A percentile compares a stretch with the other conserved stretches of the same genome.
Evolutionary conservation across 2,113 vertebrate genomes (phyloP).

Genomic region (Dasyurus viverrinus): DNA sequence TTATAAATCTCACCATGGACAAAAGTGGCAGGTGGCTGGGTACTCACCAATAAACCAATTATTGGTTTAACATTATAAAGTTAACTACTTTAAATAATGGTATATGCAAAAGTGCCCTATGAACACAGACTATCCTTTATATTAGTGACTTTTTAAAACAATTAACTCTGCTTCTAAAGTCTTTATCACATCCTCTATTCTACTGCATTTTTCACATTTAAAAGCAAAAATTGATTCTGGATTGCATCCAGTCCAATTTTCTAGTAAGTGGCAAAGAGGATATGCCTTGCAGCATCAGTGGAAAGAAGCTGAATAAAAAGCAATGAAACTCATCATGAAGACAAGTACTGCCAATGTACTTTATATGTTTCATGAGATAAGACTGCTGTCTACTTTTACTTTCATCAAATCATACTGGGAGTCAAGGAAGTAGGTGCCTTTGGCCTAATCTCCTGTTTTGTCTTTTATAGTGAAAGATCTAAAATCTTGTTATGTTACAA

Average conservation of each 20-base stretch:
- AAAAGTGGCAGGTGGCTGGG: accelerated
- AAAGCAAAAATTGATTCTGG: constrained; percentile 73
- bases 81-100: neutral
- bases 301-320: constrained; percentile 48
- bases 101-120: neutral
- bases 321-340: constrained; percentile 59
- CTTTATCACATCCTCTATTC: neutral
- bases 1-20: neutral
- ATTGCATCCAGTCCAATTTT: constrained; percentile 71
- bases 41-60: neutral
- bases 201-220: constrained; percentile 52
- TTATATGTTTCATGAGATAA: constrained; percentile 50
- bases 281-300: constrained; percentile 54
- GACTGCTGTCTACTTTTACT: neutral
- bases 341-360: constrained; percentile 30
- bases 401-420: constrained; percentile 35
- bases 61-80: neutral
- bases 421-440: neutral
- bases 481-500: neutral
- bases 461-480: neutral
- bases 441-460: neutral
- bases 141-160: constrained; percentile 44
- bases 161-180: constrained; percentile 47
- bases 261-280: constrained; percentile 57
- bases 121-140: neutral